phyloP scores from a whole-genome alignment of 2,888 invertebrate species.

The Pinctada fucata region DNA sequence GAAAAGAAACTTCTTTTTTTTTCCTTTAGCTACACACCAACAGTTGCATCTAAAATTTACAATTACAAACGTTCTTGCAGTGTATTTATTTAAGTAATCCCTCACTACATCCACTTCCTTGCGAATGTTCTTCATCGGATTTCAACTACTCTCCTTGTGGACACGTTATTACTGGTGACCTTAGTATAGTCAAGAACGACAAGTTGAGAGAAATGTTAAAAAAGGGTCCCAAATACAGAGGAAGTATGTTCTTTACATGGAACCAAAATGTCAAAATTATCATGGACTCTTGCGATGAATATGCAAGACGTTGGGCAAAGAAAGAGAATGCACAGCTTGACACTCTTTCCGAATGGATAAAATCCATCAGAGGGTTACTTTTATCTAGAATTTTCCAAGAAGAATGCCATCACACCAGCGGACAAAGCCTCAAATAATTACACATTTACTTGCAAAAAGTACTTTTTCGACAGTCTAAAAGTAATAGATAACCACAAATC shows the following conservation, averaged over 20 bases:
- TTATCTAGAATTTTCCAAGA: not conserved
- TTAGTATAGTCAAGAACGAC: not conserved
- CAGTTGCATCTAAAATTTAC: constrained; percentile 1
- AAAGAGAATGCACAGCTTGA: not conserved
- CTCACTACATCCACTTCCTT: not conserved
- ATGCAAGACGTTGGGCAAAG: not conserved
- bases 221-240: not conserved
- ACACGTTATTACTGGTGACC: not conserved
- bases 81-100: not conserved
- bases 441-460: too few relatives aligned
- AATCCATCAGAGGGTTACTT: not conserved
- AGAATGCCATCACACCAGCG: too few relatives aligned
- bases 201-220: not conserved
- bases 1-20: not conserved
- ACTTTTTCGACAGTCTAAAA: too few relatives aligned
- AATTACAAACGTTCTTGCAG: not conserved
- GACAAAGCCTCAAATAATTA: too few relatives aligned
- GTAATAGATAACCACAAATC: too few relatives aligned
- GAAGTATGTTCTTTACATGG: not conserved
- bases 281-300: not conserved
- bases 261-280: not conserved
- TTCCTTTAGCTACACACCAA: not conserved
- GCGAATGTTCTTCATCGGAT: not conserved
- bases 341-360: not conserved
- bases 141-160: not conserved